These are phyloP conservation scores for Zosterops pallidus DNA, from an alignment of 2,113 vertebrate genomes.

Conservation along the genomic window DNA sequence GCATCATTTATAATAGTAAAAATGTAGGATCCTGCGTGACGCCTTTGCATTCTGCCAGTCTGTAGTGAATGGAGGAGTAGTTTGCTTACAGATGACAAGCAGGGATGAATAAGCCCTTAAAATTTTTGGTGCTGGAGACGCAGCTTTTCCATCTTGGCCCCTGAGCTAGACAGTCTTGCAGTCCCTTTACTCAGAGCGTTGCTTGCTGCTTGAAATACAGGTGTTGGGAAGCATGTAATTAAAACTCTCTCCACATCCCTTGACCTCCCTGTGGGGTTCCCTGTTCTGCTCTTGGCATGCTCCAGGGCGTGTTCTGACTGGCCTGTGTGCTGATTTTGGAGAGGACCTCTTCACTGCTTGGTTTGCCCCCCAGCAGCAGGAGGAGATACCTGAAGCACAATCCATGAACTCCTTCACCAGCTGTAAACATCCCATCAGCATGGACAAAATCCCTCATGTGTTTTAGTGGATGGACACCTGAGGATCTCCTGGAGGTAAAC, in stretches of 20 bases:
- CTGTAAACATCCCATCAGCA: not conserved
- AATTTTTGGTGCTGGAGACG: not conserved
- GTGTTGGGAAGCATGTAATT: not conserved
- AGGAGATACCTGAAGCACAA: not conserved
- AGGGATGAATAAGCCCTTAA: conserved; percentile 26
- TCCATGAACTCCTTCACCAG: not conserved
- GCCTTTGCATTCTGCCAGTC: conserved; percentile 32
- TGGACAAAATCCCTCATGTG: not conserved
- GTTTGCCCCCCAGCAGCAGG: not conserved
- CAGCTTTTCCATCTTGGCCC: not conserved
- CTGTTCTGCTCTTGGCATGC: not conserved
- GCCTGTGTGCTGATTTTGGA: not conserved
- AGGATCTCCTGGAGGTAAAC: not conserved
- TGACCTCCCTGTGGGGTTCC: not conserved
- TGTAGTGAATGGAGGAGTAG: conserved; percentile 39
- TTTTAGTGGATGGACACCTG: not conserved
- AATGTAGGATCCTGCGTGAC: not conserved
- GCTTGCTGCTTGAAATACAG: not conserved
- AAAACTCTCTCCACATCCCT: not conserved
- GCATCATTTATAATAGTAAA: conserved; percentile 28
- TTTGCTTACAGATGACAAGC: conserved; percentile 31
- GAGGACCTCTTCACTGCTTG: not conserved
- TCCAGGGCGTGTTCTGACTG: not conserved
- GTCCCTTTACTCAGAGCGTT: not conserved
- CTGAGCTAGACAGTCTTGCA: not conserved